phyloP scores from a whole-genome alignment of 1,140 invertebrate genomes.

The Pseudoatta argentina region DNA sequence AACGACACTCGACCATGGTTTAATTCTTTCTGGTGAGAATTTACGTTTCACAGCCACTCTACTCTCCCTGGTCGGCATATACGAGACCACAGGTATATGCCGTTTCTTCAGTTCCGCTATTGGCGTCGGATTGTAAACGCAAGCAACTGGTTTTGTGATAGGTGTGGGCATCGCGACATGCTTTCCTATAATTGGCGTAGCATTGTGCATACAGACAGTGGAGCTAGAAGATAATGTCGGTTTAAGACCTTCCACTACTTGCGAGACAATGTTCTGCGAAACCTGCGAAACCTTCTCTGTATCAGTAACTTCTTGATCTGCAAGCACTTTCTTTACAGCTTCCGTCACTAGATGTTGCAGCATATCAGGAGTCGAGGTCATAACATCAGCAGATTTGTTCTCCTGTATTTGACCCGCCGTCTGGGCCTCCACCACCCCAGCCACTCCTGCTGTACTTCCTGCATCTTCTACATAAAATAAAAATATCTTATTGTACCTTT shows the following conservation, averaged over 20 bases:
- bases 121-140: slow-evolving; percentile 89
- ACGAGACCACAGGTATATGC: slow-evolving; percentile 85
- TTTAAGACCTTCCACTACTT: slow-evolving; percentile 84
- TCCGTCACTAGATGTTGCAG: slow-evolving; percentile 86
- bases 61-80: slow-evolving; percentile 83
- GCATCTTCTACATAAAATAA: slow-evolving; percentile 70
- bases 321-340: slow-evolving; percentile 86
- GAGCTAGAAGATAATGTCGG: slow-evolving; percentile 77
- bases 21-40: slow-evolving; percentile 76
- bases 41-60: slow-evolving; percentile 84
- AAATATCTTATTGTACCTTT: neutral
- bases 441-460: slow-evolving; percentile 57
- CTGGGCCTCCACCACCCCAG: slow-evolving; percentile 59
- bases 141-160: slow-evolving; percentile 71
- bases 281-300: slow-evolving; percentile 81
- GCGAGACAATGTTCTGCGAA: slow-evolving; percentile 84
- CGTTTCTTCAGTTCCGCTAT: slow-evolving; percentile 88
- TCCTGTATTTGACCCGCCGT: slow-evolving; percentile 62
- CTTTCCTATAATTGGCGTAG: slow-evolving; percentile 58
- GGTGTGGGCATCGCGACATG: slow-evolving; percentile 67
- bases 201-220: slow-evolving; percentile 54
- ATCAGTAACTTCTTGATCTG: slow-evolving; percentile 81
- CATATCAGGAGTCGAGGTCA: slow-evolving; percentile 74
- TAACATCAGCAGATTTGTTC: slow-evolving; percentile 34
- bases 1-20: slow-evolving; percentile 79